A percentile compares a stretch with the other conserved stretches of the same genome.
These are phyloP conservation scores for Rhinichthys osculus DNA, from an alignment of 2,797 vertebrate genomes.

Conservation along the genomic window DNA sequence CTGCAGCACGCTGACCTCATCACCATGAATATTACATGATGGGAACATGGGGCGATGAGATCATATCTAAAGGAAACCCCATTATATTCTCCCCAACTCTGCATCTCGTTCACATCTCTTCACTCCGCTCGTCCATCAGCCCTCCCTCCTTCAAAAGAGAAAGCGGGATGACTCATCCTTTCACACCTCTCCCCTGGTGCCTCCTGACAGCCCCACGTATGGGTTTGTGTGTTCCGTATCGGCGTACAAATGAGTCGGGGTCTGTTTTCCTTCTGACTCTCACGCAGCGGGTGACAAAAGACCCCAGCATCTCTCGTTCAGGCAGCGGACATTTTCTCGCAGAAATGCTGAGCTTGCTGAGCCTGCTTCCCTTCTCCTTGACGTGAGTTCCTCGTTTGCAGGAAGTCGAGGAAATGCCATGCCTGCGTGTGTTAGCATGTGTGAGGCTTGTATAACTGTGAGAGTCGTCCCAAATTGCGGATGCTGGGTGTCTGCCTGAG, in stretches of 20 bases:
- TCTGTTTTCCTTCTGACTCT: slow-evolving; percentile 9
- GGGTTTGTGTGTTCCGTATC: slow-evolving; percentile 14
- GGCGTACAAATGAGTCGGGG: slow-evolving; percentile 12
- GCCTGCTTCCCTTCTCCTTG: background rate
- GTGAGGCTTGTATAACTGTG: slow-evolving; percentile 27
- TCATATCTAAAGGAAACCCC: slow-evolving; percentile 64
- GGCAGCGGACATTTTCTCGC: slow-evolving; percentile 12
- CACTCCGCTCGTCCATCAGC: background rate
- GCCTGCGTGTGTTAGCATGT: slow-evolving; percentile 31
- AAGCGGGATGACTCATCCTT: slow-evolving; percentile 59
- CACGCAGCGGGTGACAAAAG: slow-evolving; percentile 6
- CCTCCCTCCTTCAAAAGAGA: slow-evolving; percentile 5
- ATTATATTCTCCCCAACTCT: slow-evolving; percentile 33
- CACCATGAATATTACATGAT: slow-evolving; percentile 64
- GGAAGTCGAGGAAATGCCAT: slow-evolving; percentile 36
- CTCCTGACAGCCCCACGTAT: slow-evolving; percentile 19
- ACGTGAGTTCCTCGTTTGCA: background rate
- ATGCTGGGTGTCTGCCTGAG: slow-evolving; percentile 36
- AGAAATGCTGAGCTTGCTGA: slow-evolving; percentile 26
- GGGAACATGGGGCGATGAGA: slow-evolving; percentile 62
- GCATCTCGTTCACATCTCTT: slow-evolving; percentile 19
- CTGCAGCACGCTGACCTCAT: slow-evolving; percentile 60
- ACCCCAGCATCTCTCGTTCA: background rate
- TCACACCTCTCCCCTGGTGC: slow-evolving; percentile 54
- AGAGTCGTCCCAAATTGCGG: slow-evolving; percentile 20